Percentiles rank a stretch among this genome's conserved stretches.
phyloP scores from a whole-genome alignment of 2,797 vertebrate genomes.

The Manis pentadactyla region DNA sequence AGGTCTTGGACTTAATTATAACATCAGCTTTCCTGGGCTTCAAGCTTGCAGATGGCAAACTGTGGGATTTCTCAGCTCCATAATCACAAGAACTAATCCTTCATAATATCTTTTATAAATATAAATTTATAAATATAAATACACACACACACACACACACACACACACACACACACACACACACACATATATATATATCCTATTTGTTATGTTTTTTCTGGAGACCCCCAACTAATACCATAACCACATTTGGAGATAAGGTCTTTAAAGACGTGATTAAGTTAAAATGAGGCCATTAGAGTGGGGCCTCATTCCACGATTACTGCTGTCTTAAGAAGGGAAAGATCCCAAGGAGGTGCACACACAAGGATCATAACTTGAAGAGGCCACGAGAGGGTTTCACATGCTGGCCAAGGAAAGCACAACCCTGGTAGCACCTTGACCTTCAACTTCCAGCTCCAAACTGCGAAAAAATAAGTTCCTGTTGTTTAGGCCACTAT shows the following conservation, averaged over 20 bases:
- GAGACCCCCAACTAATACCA: neutral
- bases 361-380: neutral
- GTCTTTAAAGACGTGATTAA: neutral
- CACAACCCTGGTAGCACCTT: fast-evolving
- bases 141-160: too few relatives aligned
- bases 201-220: neutral
- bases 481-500: neutral
- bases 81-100: neutral
- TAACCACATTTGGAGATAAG: neutral
- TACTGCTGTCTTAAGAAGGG: neutral
- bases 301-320: neutral
- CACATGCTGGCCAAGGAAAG: fast-evolving
- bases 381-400: neutral
- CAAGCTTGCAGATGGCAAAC: neutral
- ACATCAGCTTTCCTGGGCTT: neutral
- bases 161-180: too few relatives aligned
- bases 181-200: neutral
- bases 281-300: neutral
- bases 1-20: neutral
- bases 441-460: neutral
- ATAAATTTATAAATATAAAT: neutral
- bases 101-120: neutral
- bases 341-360: neutral
- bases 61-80: neutral
- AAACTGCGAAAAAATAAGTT: neutral